A percentile compares a stretch with the other conserved stretches of the same genome.
Conservation (phyloP, 2,113 vertebrate genomes). For the Microcebus murinus region DNA sequence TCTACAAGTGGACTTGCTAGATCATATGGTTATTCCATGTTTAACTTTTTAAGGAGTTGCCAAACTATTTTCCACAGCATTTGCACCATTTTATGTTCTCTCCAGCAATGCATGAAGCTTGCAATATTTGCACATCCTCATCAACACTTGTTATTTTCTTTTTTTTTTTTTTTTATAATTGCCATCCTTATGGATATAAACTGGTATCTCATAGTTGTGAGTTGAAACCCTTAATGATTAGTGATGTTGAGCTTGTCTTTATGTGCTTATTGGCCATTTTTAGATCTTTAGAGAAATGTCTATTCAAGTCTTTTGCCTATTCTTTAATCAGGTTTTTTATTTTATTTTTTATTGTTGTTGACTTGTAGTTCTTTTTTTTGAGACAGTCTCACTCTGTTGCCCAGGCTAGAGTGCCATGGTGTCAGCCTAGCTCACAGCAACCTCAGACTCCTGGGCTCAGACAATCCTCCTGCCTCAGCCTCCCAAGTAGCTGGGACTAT, state of each 20-base stretch:
- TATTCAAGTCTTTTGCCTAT: not conserved
- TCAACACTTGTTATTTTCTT: not conserved
- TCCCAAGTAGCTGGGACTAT: no score
- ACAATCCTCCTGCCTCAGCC: no score
- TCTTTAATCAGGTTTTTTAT: not conserved
- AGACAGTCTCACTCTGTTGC: no score
- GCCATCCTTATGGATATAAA: not conserved
- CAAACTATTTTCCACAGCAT: not conserved
- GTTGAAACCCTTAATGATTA: not conserved
- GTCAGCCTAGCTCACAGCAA: no score
- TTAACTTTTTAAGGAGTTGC: conserved; percentile 5
- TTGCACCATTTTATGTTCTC: not conserved
- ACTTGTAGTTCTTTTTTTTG: not conserved
- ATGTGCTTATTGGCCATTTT: not conserved
- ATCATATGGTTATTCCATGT: not conserved
- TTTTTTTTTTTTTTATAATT: not conserved
- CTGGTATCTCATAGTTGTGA: not conserved
- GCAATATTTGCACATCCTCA: not conserved
- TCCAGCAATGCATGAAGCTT: not conserved
- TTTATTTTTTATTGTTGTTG: not conserved
- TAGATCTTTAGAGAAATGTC: not conserved
- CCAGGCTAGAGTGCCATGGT: no score
- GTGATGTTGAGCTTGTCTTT: not conserved
- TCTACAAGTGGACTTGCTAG: not conserved
- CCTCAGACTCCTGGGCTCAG: no score